These are phyloP conservation scores for Dryococelus australis DNA, from an alignment of 2,888 invertebrate species.

Conservation along the genomic window DNA sequence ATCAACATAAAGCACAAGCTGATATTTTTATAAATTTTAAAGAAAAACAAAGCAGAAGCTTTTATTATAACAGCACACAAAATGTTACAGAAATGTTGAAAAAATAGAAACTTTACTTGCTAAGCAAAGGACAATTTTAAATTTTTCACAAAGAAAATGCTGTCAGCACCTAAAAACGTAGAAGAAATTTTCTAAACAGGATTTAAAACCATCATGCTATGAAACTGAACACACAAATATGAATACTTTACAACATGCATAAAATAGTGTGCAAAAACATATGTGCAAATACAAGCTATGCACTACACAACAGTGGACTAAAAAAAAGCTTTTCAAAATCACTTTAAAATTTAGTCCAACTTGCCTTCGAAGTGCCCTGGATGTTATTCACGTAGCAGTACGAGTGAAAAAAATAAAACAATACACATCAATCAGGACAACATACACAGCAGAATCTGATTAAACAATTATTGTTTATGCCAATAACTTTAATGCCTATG, in stretches of 20 bases:
- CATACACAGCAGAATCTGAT: neutral
- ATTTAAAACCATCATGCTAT: neutral
- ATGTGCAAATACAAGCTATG: neutral
- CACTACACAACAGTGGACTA: neutral
- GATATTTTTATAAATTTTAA: too few species aligned
- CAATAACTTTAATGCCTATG: too few species aligned
- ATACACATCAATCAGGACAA: constrained; percentile 3
- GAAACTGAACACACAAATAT: neutral
- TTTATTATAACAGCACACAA: neutral
- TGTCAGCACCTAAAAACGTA: neutral
- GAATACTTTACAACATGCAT: neutral
- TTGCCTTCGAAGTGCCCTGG: constrained; percentile 42
- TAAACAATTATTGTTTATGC: neutral
- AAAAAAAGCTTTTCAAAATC: constrained; percentile 11
- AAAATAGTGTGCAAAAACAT: neutral
- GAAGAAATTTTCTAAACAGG: neutral
- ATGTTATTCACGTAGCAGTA: constrained; percentile 26
- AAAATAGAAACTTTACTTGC: neutral
- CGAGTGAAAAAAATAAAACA: constrained; percentile 29
- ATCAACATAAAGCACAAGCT: too few species aligned
- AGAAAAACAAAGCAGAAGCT: neutral
- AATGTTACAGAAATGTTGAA: neutral
- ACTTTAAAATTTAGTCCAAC: constrained; percentile 25
- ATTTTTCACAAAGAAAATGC: neutral
- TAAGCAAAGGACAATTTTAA: neutral